Conservation (phyloP, 1,140 invertebrate genomes). For the Lucilia sericata region DNA sequence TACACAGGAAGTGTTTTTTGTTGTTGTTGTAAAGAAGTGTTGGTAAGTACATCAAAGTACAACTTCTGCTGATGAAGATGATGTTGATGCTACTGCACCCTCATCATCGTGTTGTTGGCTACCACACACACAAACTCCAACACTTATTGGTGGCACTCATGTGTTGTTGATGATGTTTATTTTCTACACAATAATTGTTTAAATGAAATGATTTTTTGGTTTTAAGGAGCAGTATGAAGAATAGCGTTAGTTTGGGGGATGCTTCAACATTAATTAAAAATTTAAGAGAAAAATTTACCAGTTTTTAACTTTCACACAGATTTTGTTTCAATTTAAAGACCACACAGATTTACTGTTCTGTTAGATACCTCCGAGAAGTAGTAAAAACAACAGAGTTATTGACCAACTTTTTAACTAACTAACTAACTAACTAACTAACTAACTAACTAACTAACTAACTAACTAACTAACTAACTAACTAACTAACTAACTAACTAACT, state of each 20-base stretch:
- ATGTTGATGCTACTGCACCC: not conserved
- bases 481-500: too few species aligned
- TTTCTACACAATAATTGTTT: not conserved
- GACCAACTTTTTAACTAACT: too few species aligned
- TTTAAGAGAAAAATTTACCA: not conserved
- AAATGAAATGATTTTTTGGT: not conserved
- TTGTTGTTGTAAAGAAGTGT: not conserved
- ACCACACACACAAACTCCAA: not conserved
- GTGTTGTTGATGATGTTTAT: not conserved
- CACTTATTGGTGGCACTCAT: not conserved
- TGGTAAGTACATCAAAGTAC: conserved; percentile 16
- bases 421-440: too few species aligned
- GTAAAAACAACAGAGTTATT: too few species aligned
- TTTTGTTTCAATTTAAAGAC: not conserved
- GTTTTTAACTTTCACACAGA: not conserved
- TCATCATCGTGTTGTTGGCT: not conserved
- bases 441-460: too few species aligned
- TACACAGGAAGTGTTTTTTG: conserved; percentile 26
- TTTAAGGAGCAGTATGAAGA: not conserved
- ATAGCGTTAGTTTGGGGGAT: not conserved
- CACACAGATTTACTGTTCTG: conserved; percentile 1
- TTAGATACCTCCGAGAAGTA: too few species aligned
- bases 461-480: too few species aligned
- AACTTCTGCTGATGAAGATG: not conserved
- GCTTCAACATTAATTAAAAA: conserved; percentile 1